Evolutionary conservation across 2,888 invertebrate species (phyloP), one percentile per base, ranked within the genome.

Genomic region (Idaea straminata): DNA sequence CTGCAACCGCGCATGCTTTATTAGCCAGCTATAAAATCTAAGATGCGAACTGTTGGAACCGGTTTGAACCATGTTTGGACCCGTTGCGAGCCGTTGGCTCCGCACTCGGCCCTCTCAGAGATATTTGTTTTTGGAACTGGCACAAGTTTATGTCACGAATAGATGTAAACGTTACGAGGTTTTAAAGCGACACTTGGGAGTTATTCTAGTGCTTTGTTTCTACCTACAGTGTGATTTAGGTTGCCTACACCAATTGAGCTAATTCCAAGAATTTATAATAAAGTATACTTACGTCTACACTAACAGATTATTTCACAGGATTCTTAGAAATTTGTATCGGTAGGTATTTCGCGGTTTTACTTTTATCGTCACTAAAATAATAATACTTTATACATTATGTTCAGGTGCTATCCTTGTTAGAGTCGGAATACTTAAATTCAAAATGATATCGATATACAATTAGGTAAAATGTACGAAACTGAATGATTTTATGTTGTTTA

Each of bases 1-100:
- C 68, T 65, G 72, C 72, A 73, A 65, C 65, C 67, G 72, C 74
- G 71, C 77, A 77, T 79, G 83, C 79, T 84, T 84, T 84, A 85
- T 83, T 84, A 83, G 83, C 80, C 71, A 16, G 68, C 74, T 78
- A 77, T 81, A 83, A 82, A 83, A 81, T 76, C 74, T 38, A 38
- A 15, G 47, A 38, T 61, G 35, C n/a, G 36, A 38, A 47, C 47
- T 16, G 73, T 35, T 57, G 64, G 25, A 61, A 5, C 57, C 57
- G n/a, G n/a, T 57, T 59, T 57, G 38, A 61, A 62, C 57, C 65
- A 59, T 13, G 47, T 47, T 47, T 47, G 47, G 10, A 47, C 47
- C 47, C 47, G 47, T 64, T 63, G 59, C 64, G 61, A 35, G 58
- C 60, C 64, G 61, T 61, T 64, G 47, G 13, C 13, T 47, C 13